phyloP scores from a whole-genome alignment of 1,140 invertebrate genomes.

The Drosophila parvula region DNA sequence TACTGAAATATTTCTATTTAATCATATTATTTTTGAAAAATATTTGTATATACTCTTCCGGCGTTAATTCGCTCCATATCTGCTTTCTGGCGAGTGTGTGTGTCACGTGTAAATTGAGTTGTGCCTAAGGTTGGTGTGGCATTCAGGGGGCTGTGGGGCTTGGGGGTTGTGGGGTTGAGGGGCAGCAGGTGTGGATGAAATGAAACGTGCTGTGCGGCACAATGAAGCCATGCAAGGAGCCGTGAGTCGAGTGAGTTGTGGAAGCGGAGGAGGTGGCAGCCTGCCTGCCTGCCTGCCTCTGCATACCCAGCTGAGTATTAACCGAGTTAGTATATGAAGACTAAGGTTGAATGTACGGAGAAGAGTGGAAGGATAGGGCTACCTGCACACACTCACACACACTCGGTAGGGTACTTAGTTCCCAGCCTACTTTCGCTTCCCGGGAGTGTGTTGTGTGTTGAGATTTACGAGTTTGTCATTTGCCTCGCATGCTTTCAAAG shows the following conservation, averaged over 20 bases:
- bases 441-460: constrained; percentile 38
- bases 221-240: constrained; percentile 79
- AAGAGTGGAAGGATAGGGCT: not conserved
- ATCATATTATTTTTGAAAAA: constrained; percentile 1
- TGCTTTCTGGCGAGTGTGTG: constrained; percentile 29
- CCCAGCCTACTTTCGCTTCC: constrained; percentile 27
- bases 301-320: constrained; percentile 38
- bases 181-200: constrained; percentile 62
- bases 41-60: constrained; percentile 31
- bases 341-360: constrained; percentile 19
- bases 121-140: constrained; percentile 29
- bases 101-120: constrained; percentile 82
- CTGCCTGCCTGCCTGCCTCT: constrained; percentile 8
- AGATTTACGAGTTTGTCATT: constrained; percentile 81
- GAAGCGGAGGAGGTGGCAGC: not conserved
- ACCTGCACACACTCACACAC: not conserved
- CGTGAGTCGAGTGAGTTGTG: constrained; percentile 15
- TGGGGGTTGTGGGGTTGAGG: not conserved
- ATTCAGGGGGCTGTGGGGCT: not conserved
- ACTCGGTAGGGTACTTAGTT: constrained; percentile 20
- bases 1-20: not conserved
- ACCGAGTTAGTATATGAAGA: constrained; percentile 25
- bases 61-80: constrained; percentile 57
- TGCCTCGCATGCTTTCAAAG: constrained; percentile 72
- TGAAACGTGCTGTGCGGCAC: constrained; percentile 77